A percentile compares a stretch with the other conserved stretches of the same genome.
Evolutionary conservation across 2,113 vertebrate species (phyloP).

Genomic region (Sisor rabdophorus): DNA sequence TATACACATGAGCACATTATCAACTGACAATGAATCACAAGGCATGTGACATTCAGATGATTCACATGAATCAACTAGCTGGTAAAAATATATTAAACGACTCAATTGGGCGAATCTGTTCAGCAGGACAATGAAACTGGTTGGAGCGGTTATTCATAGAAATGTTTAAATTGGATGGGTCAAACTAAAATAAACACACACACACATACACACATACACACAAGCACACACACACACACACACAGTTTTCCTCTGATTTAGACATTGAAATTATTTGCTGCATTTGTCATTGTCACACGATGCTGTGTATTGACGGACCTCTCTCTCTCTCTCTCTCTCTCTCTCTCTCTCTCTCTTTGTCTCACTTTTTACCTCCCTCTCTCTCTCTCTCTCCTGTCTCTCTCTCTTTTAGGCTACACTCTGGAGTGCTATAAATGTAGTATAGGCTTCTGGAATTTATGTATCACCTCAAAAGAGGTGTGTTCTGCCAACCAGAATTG

Average conservation of each 20-base stretch:
- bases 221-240: too few relatives aligned
- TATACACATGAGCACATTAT: neutral
- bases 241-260: neutral
- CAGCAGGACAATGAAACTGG: neutral
- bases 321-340: constrained; percentile 1
- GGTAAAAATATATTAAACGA: neutral
- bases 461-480: constrained; percentile 8
- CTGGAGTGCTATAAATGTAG: constrained; percentile 70
- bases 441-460: constrained; percentile 27
- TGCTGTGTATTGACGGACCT: neutral
- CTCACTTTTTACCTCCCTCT: neutral
- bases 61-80: neutral
- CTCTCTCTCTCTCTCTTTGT: constrained; percentile 1
- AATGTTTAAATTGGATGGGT: neutral
- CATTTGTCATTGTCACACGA: neutral
- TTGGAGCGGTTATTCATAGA: neutral
- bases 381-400: neutral
- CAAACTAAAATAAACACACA: neutral
- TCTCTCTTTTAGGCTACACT: constrained; percentile 57
- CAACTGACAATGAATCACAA: neutral
- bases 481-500: constrained; percentile 51
- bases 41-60: neutral
- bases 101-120: neutral
- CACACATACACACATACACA: neutral
- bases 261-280: neutral